phyloP scores from a whole-genome alignment of 2,797 vertebrate genomes.

The Euphonia xanthogaster region DNA sequence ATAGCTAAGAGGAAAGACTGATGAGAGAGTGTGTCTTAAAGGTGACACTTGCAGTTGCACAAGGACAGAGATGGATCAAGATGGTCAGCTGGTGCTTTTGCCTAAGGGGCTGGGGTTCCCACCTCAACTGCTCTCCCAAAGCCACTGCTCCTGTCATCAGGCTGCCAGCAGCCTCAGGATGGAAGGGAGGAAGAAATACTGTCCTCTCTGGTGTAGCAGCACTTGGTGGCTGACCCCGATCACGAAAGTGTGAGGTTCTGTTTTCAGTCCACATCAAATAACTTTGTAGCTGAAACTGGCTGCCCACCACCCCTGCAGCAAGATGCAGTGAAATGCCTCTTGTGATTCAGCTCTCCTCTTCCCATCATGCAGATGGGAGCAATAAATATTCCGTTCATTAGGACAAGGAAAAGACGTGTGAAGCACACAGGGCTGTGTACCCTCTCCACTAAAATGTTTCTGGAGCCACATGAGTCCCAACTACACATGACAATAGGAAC shows the following conservation, averaged over 20 bases:
- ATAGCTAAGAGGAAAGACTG: not conserved
- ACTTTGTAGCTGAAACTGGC: accelerated
- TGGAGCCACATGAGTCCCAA: not conserved
- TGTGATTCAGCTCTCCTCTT: accelerated
- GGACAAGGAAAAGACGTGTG: not conserved
- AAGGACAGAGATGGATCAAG: not conserved
- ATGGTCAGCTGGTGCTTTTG: not conserved
- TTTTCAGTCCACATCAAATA: not conserved
- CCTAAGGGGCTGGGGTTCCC: not conserved
- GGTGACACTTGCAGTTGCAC: not conserved
- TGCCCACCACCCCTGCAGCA: not conserved
- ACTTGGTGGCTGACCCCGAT: accelerated
- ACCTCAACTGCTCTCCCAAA: not conserved
- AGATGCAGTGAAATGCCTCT: not conserved
- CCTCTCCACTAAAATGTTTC: not conserved
- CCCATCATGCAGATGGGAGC: not conserved
- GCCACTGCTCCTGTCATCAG: not conserved
- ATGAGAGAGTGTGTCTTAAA: not conserved
- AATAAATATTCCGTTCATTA: not conserved
- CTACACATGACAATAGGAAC: not conserved
- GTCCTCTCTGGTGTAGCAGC: not conserved
- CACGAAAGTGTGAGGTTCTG: not conserved
- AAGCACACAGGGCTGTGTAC: not conserved
- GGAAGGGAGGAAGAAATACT: not conserved
- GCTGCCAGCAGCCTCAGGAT: accelerated